Evolutionary conservation across 2,113 vertebrate genomes (phyloP).

Genomic region (Gasterosteus aculeatus): DNA sequence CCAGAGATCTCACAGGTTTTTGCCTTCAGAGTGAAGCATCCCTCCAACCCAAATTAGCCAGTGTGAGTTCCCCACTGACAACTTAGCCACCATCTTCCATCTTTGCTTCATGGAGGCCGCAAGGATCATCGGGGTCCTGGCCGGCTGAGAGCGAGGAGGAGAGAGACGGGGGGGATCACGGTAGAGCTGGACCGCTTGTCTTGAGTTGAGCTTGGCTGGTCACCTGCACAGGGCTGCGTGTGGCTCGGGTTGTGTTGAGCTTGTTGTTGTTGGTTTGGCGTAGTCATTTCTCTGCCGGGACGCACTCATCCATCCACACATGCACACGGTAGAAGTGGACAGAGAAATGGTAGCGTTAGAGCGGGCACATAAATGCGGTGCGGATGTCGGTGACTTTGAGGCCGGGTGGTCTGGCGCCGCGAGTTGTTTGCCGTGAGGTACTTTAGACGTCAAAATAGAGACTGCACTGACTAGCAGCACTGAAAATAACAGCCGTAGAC

Average conservation of each 20-base stretch:
- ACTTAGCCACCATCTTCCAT: slow-evolving; percentile 63
- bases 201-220: slow-evolving; percentile 72
- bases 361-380: slow-evolving; percentile 69
- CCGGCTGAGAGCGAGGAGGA: slow-evolving; percentile 28
- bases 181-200: slow-evolving; percentile 63
- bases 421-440: slow-evolving; percentile 50
- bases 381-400: slow-evolving; percentile 51
- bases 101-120: slow-evolving; percentile 61
- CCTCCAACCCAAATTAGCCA: slow-evolving; percentile 57
- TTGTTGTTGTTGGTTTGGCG: slow-evolving; percentile 52
- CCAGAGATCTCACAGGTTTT: slow-evolving; percentile 67
- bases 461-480: slow-evolving; percentile 75
- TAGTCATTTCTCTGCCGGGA: slow-evolving; percentile 59
- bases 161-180: slow-evolving; percentile 14
- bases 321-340: slow-evolving; percentile 58
- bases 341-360: slow-evolving; percentile 47
- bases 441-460: slow-evolving; percentile 50
- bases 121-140: slow-evolving; percentile 51
- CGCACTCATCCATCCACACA: slow-evolving; percentile 65
- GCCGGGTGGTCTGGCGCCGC: slow-evolving; percentile 48
- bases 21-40: slow-evolving; percentile 68
- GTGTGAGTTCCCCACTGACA: slow-evolving; percentile 62
- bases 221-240: slow-evolving; percentile 60
- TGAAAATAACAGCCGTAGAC: slow-evolving; percentile 56
- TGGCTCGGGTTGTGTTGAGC: slow-evolving; percentile 51